Percentiles rank a stretch among this genome's conserved stretches.
Conservation (phyloP, 2,888 invertebrate genomes). For the Invenusta paracnida region DNA sequence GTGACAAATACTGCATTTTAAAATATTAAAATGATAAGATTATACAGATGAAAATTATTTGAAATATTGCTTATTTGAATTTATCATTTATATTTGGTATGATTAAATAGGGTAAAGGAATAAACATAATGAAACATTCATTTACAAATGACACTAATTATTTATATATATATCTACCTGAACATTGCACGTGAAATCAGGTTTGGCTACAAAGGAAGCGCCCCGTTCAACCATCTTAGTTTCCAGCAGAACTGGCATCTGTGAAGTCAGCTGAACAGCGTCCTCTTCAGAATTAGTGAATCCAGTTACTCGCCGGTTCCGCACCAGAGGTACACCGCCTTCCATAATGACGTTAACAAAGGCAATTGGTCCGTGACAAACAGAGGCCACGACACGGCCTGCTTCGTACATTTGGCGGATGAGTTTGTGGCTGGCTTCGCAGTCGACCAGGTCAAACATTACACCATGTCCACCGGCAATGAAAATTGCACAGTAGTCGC, state of each 20-base stretch:
- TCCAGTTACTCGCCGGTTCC: conserved; percentile 49
- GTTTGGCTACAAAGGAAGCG: conserved; percentile 47
- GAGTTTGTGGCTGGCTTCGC: conserved; percentile 47
- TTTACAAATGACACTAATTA: too few species aligned
- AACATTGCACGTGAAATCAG: background rate
- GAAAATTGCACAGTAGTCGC: conserved; percentile 49
- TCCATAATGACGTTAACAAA: conserved; percentile 48
- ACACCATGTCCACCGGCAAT: conserved; percentile 53
- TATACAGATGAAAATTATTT: too few species aligned
- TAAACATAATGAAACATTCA: too few species aligned
- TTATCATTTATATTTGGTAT: too few species aligned
- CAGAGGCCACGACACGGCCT: conserved; percentile 49
- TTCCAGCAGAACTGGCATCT: conserved; percentile 51
- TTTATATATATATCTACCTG: too few species aligned
- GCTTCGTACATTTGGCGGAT: conserved; percentile 48
- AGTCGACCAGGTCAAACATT: conserved; percentile 49
- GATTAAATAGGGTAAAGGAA: too few species aligned
- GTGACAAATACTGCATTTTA: too few species aligned
- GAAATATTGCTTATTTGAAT: too few species aligned
- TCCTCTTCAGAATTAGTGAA: conserved; percentile 51
- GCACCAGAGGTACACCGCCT: conserved; percentile 48
- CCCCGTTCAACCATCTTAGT: conserved; percentile 48
- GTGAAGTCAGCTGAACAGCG: conserved; percentile 46
- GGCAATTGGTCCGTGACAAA: conserved; percentile 52
- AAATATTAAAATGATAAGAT: too few species aligned